phyloP scores from a whole-genome alignment of 1,140 invertebrate species.

The Caerostris darwini region DNA sequence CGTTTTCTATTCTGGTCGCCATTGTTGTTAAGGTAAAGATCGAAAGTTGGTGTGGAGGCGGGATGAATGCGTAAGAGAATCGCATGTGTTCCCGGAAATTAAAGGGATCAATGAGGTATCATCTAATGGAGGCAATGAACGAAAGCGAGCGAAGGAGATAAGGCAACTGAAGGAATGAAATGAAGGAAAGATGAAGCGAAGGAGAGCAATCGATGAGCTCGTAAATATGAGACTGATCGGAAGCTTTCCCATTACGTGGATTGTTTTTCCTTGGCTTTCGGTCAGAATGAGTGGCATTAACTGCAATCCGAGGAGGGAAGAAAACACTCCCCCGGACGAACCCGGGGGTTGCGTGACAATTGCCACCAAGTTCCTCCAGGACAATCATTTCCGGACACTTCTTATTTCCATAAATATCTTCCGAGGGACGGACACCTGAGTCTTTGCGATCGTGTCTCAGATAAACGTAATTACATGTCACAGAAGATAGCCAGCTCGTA shows the following conservation, averaged over 20 bases:
- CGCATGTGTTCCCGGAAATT: slow-evolving; percentile 78
- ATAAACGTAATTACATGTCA: not conserved
- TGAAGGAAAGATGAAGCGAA: slow-evolving; percentile 74
- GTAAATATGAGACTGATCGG: slow-evolving; percentile 78
- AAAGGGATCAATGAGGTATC: slow-evolving; percentile 78
- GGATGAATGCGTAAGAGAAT: slow-evolving; percentile 73
- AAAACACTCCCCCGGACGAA: not conserved
- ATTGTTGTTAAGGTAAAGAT: slow-evolving; percentile 59
- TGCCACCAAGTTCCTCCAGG: slow-evolving; percentile 34
- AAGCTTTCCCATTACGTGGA: slow-evolving; percentile 75
- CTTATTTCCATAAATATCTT: slow-evolving; percentile 46
- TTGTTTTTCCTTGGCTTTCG: slow-evolving; percentile 77
- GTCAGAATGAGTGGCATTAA: slow-evolving; percentile 77
- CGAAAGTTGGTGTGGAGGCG: slow-evolving; percentile 35
- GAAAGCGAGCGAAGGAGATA: slow-evolving; percentile 61
- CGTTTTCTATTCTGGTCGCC: slow-evolving; percentile 9
- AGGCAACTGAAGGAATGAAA: slow-evolving; percentile 67
- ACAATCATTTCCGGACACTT: slow-evolving; percentile 42
- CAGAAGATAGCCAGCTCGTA: not conserved
- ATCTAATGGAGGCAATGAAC: slow-evolving; percentile 77
- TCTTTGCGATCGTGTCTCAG: not conserved
- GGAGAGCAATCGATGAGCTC: slow-evolving; percentile 73
- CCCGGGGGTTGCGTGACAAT: slow-evolving; percentile 68
- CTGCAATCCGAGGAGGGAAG: slow-evolving; percentile 70
- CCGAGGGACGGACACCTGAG: not conserved